These are phyloP conservation scores for Onchidella celtica DNA, from an alignment of 2,888 invertebrate species.

Conservation along the genomic window DNA sequence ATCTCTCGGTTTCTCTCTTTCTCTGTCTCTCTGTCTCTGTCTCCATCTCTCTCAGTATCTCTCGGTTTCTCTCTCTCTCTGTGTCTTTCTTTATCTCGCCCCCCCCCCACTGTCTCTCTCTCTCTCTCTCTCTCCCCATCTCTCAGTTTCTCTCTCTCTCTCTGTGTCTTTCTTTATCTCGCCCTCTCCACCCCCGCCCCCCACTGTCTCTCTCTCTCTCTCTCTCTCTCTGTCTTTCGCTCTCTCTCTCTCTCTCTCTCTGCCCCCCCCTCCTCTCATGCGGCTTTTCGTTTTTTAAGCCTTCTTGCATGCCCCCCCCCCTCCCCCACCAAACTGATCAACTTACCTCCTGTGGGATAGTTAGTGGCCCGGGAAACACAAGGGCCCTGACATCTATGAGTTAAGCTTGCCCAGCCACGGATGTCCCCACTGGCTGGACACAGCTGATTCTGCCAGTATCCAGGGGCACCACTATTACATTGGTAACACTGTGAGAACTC, in stretches of 20 bases:
- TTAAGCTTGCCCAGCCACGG: not conserved
- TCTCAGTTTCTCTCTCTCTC: too few species aligned
- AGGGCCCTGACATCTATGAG: not conserved
- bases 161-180: too few species aligned
- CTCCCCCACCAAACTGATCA: not conserved
- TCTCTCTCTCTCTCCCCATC: too few species aligned
- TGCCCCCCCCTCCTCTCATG: too few species aligned
- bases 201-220: too few species aligned
- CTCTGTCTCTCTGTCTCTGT: slow-evolving; percentile 1
- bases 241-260: too few species aligned
- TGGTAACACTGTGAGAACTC: slow-evolving; percentile 27
- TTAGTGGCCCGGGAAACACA: slow-evolving; percentile 12
- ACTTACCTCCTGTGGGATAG: slow-evolving; percentile 22
- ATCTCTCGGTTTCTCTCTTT: not conserved
- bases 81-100: too few species aligned
- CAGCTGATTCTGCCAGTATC: slow-evolving; percentile 10
- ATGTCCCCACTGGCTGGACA: slow-evolving; percentile 6
- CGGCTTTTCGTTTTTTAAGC: too few species aligned
- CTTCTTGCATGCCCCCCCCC: too few species aligned
- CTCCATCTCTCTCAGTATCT: not conserved
- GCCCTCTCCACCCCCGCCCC: too few species aligned
- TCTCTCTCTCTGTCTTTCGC: too few species aligned
- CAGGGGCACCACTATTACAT: slow-evolving; percentile 20
- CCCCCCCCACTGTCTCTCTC: too few species aligned
- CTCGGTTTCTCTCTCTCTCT: not conserved